Evolutionary conservation across 2,888 invertebrate genomes (phyloP), one percentile per base, ranked within the genome.

Genomic region (Empis livida): DNA sequence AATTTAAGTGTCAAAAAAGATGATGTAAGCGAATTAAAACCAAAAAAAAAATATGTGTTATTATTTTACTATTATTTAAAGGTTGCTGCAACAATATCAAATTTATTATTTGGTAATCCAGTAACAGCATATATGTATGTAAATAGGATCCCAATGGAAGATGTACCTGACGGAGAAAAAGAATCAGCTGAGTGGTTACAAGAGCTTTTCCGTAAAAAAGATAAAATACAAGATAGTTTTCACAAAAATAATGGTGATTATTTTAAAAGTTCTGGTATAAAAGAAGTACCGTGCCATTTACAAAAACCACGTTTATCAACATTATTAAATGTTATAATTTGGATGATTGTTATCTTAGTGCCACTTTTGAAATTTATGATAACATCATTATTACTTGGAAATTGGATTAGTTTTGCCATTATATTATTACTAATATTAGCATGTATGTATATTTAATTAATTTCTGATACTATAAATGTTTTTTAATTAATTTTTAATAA

Each of bases 121-220:
- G 77, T 89, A 1, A 77, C 77, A 52, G 87, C 81, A 1, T 83
- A 89, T 61, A 71, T 91, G 70, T 80, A 82, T 60, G 78, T 90
- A 56, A 78, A 84, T 53, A 77, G 95, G 59, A 84, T 92, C 63
- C 84, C 88, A 1, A 72, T 94, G 41, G 81, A 84, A 42, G 76
- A 78, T 44, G 77, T 95, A 30, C 94, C 94, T 0, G 77, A 78
- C 42, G 80, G 78, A 45, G 74, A 71, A 20, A 80, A 79, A 53
- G 79, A 73, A 44, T 85, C 86, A 47, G 78, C 86, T 6, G 75
- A 79, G 49, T 95, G 91, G 84, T 69, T 96, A 50, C 83, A 89
- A 56, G 75, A 87, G 46, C 71, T 87, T 32, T 96, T 87, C 65
- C 78, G 83, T 54, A 74, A 78, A 57, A 93, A 92, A 75, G 91